Conservation (phyloP, 2,113 vertebrate species). For the Ailuropoda melanoleuca region DNA sequence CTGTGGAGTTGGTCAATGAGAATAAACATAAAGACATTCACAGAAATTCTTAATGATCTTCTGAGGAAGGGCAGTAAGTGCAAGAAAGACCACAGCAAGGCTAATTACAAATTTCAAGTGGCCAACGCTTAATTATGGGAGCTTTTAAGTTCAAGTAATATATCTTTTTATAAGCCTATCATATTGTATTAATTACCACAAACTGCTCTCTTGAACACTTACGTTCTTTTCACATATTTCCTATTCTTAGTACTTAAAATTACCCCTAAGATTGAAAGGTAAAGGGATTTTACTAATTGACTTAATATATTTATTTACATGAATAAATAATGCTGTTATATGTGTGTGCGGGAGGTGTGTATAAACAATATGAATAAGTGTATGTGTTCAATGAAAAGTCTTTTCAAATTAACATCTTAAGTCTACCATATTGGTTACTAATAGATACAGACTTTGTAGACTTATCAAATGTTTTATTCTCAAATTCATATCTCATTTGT, state of each 20-base stretch:
- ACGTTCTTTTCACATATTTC: background rate
- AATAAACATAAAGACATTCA: background rate
- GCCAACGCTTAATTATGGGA: conserved; percentile 15
- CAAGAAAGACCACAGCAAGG: background rate
- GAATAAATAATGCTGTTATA: background rate
- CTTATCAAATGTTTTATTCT: background rate
- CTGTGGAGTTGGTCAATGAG: background rate
- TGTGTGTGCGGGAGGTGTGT: background rate
- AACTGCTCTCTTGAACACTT: background rate
- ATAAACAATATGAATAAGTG: background rate
- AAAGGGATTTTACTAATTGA: background rate
- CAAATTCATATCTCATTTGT: background rate
- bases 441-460: background rate
- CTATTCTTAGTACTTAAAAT: background rate
- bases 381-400: background rate
- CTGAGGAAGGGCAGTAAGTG: background rate
- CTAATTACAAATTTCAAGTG: conserved; percentile 38
- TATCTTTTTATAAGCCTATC: background rate
- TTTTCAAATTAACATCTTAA: background rate
- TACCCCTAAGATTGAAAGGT: background rate
- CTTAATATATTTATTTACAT: background rate
- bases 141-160: conserved; percentile 36
- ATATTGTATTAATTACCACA: conserved; percentile 40
- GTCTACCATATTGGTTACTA: background rate
- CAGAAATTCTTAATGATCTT: background rate